These are phyloP conservation scores for Drosophila tripunctata DNA, from an alignment of 2,888 invertebrate species.

Conservation along the genomic window DNA sequence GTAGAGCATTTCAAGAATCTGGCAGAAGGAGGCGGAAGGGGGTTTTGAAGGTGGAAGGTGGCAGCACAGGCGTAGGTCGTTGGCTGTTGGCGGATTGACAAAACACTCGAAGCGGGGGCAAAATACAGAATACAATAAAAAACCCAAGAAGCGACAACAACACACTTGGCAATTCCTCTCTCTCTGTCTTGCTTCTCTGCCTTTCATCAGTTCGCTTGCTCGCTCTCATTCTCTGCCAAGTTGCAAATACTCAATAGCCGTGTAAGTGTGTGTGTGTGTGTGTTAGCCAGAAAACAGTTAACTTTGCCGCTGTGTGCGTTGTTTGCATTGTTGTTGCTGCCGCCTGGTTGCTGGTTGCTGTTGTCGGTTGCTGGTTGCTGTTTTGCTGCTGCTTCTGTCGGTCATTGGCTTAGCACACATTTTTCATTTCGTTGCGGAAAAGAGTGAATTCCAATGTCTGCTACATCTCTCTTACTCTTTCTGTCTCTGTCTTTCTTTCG, in stretches of 20 bases:
- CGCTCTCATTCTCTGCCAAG: slow-evolving; percentile 25
- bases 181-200: slow-evolving; percentile 8
- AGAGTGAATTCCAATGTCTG: slow-evolving; percentile 78
- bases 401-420: slow-evolving; percentile 85
- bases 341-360: slow-evolving; percentile 28
- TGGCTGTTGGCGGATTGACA: slow-evolving; percentile 58
- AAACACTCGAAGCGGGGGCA: too few species aligned
- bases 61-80: slow-evolving; percentile 50
- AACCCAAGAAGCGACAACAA: slow-evolving; percentile 53
- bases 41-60: background rate
- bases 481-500: too few species aligned
- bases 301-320: slow-evolving; percentile 30
- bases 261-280: slow-evolving; percentile 60
- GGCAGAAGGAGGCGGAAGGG: background rate
- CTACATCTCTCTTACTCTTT: slow-evolving; percentile 12
- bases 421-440: slow-evolving; percentile 82
- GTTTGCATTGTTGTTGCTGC: slow-evolving; percentile 56
- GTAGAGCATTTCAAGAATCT: slow-evolving; percentile 61
- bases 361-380: slow-evolving; percentile 47
- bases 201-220: slow-evolving; percentile 17
- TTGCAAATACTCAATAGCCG: slow-evolving; percentile 61
- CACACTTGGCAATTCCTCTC: slow-evolving; percentile 42
- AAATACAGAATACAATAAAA: slow-evolving; percentile 43
- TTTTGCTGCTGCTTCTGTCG: slow-evolving; percentile 72
- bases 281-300: slow-evolving; percentile 34